Evolutionary conservation across 2,113 vertebrate species (phyloP).

Genomic region (Myotis lucifugus): DNA sequence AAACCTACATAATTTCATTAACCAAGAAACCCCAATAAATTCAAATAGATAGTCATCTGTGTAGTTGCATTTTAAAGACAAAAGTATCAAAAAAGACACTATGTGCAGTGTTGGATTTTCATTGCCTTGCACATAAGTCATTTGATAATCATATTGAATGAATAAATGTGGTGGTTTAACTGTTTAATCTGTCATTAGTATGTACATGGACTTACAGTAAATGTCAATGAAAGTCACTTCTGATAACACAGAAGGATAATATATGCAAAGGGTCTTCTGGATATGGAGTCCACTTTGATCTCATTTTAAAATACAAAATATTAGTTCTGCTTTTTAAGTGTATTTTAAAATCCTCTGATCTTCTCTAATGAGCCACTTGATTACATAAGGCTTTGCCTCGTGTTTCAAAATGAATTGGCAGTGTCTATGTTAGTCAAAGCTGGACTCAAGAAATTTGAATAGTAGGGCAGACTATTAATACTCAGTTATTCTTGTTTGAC

Average conservation of each 20-base stretch:
- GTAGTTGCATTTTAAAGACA: slow-evolving; percentile 15
- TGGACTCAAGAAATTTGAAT: not conserved
- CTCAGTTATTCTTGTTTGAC: slow-evolving; percentile 11
- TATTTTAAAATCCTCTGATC: slow-evolving; percentile 38
- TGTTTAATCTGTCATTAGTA: not conserved
- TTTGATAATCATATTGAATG: not conserved
- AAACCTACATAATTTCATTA: too few relatives aligned
- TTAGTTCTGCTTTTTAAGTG: slow-evolving; percentile 52
- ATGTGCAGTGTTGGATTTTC: not conserved
- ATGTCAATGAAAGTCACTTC: not conserved
- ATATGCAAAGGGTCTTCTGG: not conserved
- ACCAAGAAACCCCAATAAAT: not conserved
- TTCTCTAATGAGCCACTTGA: slow-evolving; percentile 58
- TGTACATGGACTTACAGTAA: not conserved
- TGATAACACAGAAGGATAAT: not conserved
- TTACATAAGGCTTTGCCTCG: slow-evolving; percentile 20
- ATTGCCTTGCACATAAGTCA: not conserved
- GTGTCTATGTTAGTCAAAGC: not conserved
- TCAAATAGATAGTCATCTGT: not conserved
- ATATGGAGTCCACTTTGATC: slow-evolving; percentile 53
- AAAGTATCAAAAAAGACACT: not conserved
- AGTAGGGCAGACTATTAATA: slow-evolving; percentile 14
- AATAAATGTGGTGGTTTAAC: not conserved
- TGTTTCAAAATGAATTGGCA: slow-evolving; percentile 8
- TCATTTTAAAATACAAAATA: slow-evolving; percentile 11